phyloP scores from a whole-genome alignment of 2,113 vertebrate species.

The Bufo bufo region DNA sequence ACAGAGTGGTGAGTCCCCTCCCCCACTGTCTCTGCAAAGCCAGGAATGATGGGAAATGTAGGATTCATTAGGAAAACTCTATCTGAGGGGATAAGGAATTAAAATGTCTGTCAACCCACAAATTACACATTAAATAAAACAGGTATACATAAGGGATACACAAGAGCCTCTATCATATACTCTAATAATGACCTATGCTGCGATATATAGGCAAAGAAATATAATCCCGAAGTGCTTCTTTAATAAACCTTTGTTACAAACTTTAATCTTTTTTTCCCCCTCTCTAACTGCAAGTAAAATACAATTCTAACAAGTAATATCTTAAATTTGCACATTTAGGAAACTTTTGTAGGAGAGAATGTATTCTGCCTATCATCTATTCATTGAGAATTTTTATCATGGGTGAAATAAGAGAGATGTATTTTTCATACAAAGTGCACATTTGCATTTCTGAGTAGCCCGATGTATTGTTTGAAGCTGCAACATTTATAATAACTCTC shows the following conservation, averaged over 20 bases:
- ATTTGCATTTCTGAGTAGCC: slow-evolving; percentile 44
- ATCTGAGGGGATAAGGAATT: no score
- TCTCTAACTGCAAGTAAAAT: background rate
- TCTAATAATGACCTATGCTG: no score
- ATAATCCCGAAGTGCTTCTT: no score
- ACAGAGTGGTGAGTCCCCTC: no score
- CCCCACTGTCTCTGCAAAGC: no score
- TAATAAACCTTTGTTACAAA: background rate
- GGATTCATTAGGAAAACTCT: no score
- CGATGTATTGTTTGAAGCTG: slow-evolving; percentile 27
- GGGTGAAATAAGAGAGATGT: slow-evolving; percentile 45
- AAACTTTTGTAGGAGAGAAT: slow-evolving; percentile 11
- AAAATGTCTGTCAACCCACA: no score
- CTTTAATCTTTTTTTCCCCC: background rate
- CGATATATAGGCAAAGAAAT: no score
- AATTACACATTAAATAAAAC: no score
- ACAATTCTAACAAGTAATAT: background rate
- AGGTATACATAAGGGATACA: no score
- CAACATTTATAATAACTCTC: slow-evolving; percentile 42
- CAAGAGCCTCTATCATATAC: no score
- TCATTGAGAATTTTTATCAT: slow-evolving; percentile 23
- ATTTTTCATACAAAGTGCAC: slow-evolving; percentile 23
- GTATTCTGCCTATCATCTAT: background rate
- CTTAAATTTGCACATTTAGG: background rate
- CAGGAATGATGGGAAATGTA: no score